These are phyloP conservation scores for Gobio gobio DNA, from an alignment of 2,113 vertebrate genomes.

Conservation along the genomic window DNA sequence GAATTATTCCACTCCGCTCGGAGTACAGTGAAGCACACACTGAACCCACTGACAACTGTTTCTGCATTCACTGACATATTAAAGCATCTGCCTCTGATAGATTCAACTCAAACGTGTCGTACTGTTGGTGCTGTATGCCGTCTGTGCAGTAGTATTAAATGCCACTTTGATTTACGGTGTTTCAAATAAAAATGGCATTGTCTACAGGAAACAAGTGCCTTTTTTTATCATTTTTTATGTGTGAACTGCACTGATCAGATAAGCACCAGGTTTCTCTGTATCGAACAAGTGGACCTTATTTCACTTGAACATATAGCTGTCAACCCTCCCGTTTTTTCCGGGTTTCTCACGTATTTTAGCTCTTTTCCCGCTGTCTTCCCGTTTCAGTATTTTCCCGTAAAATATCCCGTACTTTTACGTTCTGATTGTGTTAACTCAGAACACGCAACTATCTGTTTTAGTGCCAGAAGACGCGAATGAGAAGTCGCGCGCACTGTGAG, in stretches of 20 bases:
- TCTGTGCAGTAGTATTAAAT: conserved; percentile 38
- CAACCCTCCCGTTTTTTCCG: too few relatives aligned
- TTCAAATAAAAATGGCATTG: conserved; percentile 25
- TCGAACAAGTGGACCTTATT: background rate
- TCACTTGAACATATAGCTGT: too few relatives aligned
- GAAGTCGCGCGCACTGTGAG: too few relatives aligned
- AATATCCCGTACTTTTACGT: too few relatives aligned
- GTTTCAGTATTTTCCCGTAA: too few relatives aligned
- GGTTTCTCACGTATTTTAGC: too few relatives aligned
- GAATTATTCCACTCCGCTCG: background rate
- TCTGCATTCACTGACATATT: conserved; percentile 25
- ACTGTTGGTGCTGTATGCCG: conserved; percentile 48
- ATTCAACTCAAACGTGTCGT: conserved; percentile 25
- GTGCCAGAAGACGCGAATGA: too few relatives aligned
- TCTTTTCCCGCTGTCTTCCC: too few relatives aligned
- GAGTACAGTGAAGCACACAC: background rate
- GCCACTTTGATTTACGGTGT: conserved; percentile 39
- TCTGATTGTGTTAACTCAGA: too few relatives aligned
- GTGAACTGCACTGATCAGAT: background rate
- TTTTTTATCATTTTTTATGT: background rate
- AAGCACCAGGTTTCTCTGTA: background rate
- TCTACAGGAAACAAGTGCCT: background rate
- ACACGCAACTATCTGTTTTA: too few relatives aligned
- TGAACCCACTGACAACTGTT: conserved; percentile 8
- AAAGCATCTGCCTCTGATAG: conserved; percentile 17